Evolutionary conservation across 2,888 invertebrate genomes (phyloP).

Genomic region (Aethes cnicana): DNA sequence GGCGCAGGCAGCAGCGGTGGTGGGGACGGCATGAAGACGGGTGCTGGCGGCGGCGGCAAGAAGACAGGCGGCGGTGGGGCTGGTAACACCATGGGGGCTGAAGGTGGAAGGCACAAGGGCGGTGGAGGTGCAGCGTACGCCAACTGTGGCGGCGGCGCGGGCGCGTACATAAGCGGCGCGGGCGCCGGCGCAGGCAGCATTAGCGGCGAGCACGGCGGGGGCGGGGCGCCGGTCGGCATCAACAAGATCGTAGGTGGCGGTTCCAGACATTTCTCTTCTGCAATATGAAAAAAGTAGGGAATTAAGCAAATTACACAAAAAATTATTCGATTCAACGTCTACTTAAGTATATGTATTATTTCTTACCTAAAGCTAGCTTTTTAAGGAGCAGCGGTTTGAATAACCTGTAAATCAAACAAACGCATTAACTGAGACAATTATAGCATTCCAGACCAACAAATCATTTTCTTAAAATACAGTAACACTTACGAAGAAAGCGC

Average conservation of each 20-base stretch:
- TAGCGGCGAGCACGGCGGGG: constrained; percentile 42
- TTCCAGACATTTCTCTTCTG: constrained; percentile 15
- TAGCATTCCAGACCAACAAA: not conserved
- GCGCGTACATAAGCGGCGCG: no score
- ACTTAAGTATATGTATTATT: not conserved
- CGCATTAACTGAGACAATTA: not conserved
- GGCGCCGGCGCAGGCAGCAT: constrained; percentile 26
- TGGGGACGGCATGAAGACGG: constrained; percentile 34
- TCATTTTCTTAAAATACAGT: not conserved
- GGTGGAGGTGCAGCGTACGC: constrained; percentile 32
- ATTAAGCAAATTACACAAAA: no score
- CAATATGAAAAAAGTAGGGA: constrained; percentile 13
- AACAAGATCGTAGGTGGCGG: constrained; percentile 61
- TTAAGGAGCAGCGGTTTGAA: constrained; percentile 59
- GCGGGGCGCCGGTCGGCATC: constrained; percentile 58
- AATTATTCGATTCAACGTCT: no score
- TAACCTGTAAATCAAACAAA: constrained; percentile 53
- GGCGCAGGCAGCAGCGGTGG: constrained; percentile 36
- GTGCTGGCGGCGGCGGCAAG: constrained; percentile 39
- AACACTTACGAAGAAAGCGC: constrained; percentile 65
- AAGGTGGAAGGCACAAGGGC: constrained; percentile 29
- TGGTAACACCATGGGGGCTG: constrained; percentile 37
- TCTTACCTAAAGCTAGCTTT: constrained; percentile 55
- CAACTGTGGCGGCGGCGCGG: constrained; percentile 41
- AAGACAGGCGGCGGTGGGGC: constrained; percentile 38